Base-by-base conservation (phyloP, 2,888 invertebrate species). In the Prenolepis imparis region DNA sequence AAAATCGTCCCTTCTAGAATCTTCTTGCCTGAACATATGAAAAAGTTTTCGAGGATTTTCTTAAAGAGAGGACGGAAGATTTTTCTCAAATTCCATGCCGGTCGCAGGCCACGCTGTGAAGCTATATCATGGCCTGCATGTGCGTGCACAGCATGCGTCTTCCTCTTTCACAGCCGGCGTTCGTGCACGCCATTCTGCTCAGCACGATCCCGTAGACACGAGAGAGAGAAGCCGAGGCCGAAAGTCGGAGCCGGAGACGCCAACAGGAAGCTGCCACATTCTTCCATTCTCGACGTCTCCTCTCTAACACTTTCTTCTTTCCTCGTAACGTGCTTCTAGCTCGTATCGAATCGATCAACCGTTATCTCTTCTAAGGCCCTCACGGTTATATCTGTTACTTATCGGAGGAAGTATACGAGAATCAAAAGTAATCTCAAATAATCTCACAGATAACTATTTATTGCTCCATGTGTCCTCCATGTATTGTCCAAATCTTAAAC, bases 211-310 rank as follows among this genome's bases (percentile, higher is more conserved):
- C 57, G 78, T 44, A 78, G 78, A 67, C 55, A 77, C 41, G 32
- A 36, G 36, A 36, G 36, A 36, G 36, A 36, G 36, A 68, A 44
- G n/a, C 59, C 59, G 55, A 39, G 24, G 24, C 70, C 67, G 67
- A 66, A 75, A 77, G 66, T 66, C 70, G 73, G 70, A 64, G 80
- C 61, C 81, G 85, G 52, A 80, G 59, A 73, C 81, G 55, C 85
- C 90, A 87, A 92, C 92, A 91, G 91, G 92, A 92, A 92, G 90
- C 90, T 91, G 90, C 89, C 90, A 88, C 91, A 92, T 92, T 92
- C 91, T 83, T 84, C 63, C 68, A 82, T 77, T 77, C 82, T 21
- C 41, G 44, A 28, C 15, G 44, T 63, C 64, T 72, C 48, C 39
- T 28, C 21, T 32, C 36, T 44, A 64, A 55, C 59, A 39, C 24